Evolutionary conservation across 2,797 vertebrate genomes (phyloP).

Genomic region (Notamacropus eugenii): DNA sequence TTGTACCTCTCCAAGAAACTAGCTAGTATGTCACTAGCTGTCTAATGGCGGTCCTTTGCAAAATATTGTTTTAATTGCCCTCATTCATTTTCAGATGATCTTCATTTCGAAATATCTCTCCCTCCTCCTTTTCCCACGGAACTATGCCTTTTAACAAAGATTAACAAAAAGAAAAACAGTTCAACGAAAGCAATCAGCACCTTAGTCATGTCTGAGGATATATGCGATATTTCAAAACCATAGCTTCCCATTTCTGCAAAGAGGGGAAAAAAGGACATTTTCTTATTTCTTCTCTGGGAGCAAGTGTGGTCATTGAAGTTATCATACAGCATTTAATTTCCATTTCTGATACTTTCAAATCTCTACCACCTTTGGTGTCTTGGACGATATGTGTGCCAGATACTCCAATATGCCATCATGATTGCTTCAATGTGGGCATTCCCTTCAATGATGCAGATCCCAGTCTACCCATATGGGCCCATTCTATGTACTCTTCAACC

Average conservation of each 20-base stretch:
- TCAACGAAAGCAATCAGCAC: neutral
- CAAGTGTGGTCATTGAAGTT: neutral
- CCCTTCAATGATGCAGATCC: neutral
- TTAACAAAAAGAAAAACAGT: neutral
- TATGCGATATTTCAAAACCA: neutral
- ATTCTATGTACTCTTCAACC: neutral
- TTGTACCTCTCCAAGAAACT: neutral
- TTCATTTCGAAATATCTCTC: neutral
- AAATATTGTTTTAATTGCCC: neutral
- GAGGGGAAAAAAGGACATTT: neutral
- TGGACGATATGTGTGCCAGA: neutral
- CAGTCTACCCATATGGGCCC: neutral
- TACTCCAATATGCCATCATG: neutral
- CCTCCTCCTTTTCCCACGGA: neutral
- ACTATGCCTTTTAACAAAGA: neutral
- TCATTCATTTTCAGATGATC: neutral
- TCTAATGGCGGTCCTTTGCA: neutral
- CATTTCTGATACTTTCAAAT: neutral
- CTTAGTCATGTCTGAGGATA: neutral
- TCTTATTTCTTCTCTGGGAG: neutral
- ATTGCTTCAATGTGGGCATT: neutral
- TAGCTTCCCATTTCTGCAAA: neutral
- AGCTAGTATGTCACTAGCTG: neutral
- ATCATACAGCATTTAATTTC: neutral
- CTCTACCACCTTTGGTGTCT: neutral